A percentile compares a stretch with the other conserved stretches of the same genome.
These are phyloP conservation scores for Nomada flava DNA, from an alignment of 2,888 invertebrate genomes.

Conservation along the genomic window DNA sequence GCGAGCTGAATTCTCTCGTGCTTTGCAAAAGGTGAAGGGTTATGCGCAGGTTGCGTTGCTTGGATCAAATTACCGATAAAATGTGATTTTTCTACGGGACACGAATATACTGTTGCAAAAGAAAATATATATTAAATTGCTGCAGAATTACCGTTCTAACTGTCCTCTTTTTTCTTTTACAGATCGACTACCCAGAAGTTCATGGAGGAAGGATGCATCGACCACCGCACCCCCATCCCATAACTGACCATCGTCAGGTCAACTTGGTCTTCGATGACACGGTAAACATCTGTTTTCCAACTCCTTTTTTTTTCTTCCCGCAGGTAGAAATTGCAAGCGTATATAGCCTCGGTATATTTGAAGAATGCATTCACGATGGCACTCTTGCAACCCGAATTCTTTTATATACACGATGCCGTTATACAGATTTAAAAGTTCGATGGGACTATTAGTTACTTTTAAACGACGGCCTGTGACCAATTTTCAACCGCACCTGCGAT, in stretches of 20 bases:
- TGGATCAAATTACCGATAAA: constrained; percentile 39
- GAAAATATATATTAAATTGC: background rate
- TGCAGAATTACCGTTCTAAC: background rate
- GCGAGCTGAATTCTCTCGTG: constrained; percentile 7
- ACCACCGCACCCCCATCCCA: constrained; percentile 83
- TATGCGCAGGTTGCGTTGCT: constrained; percentile 6
- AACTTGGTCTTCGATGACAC: constrained; percentile 85
- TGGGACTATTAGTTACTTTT: background rate
- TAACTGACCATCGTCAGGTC: constrained; percentile 84
- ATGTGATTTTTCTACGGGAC: background rate
- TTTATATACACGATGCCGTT: background rate
- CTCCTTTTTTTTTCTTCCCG: background rate
- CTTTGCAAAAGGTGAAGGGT: constrained; percentile 46
- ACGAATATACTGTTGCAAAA: background rate
- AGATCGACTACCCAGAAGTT: constrained; percentile 91
- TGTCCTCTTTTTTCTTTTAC: constrained; percentile 73
- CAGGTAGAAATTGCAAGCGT: constrained; percentile 15
- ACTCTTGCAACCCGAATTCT: constrained; percentile 12
- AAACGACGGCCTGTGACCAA: background rate
- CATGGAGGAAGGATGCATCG: constrained; percentile 84
- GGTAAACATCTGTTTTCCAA: constrained; percentile 75
- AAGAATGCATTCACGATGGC: background rate
- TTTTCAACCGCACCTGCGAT: too few species aligned
- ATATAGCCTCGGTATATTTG: background rate
- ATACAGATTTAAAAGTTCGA: background rate